Evolutionary conservation across 2,888 invertebrate species (phyloP), one percentile per base, ranked within the genome.

Genomic region (Trissolcus brochymenae): DNA sequence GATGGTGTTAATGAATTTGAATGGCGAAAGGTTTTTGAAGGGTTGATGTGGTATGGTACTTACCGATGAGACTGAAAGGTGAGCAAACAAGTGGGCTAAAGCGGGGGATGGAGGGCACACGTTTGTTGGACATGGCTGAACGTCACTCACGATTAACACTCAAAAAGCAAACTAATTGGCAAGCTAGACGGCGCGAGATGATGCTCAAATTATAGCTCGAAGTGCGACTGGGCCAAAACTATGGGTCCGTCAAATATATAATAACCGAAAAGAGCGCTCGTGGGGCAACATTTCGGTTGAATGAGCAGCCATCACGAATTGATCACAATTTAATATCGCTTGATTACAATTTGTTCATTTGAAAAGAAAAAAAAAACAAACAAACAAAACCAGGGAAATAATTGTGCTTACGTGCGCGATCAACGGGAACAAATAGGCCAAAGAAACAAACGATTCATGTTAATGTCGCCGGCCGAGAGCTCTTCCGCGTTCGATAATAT

Each of bases 361-460:
- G 14, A 13, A 9, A 9, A 13, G 43, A 46, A 46, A 6, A 46
- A 51, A 25, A 56, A 46, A 21, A n/a, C n/a, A 60, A 17, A 3
- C 1, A 35, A 35, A 35, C 35, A 35, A 72, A 64, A 64, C 43
- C 43, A 59, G 73, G 51, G 64, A 77, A 77, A 73, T 66, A 70
- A 72, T 77, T 60, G 21, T 29, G 62, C 16, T 62, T 55, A 41
- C 61, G 62, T 43, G 70, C 57, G 40, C 73, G 65, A 73, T 78
- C 60, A 78, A 78, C 73, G 60, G 65, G 68, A 78, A 78, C 70
- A 78, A 78, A 70, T 78, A 73, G 77, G 77, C 70, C 73, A 78
- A 70, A 73, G 77, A 78, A 73, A 74, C 70, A 78, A 77, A 60
- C 70, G 54, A 54, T 59, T 62, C 62, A 29, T 50, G 62, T 41